Base-by-base conservation (phyloP, 1,140 invertebrate species). In the Bombus ignitus region DNA sequence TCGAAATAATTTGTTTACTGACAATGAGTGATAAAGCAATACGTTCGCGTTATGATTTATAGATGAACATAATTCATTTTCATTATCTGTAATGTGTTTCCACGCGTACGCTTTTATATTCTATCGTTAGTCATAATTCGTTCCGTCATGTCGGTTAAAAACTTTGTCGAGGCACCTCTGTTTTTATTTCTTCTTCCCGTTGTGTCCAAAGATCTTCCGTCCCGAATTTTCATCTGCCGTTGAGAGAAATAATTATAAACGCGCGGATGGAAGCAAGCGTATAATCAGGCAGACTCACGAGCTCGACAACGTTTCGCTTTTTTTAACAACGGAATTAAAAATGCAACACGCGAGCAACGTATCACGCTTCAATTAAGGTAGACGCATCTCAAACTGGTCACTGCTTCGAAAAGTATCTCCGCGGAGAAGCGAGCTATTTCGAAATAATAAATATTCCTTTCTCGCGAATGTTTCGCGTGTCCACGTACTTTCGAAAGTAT, bases 331-430 rank as follows among this genome's bases (percentile, higher is more conserved):
- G 47, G 47, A 42, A 83, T 83, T 83, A 83, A 83, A 83, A 77
- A 83, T 78, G 82, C 65, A 83, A 71, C 76, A 70, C 72, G 42
- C 81, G 35, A 59, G 59, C 72, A 66, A 76, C 81, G 81, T 76
- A 83, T 76, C 81, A 83, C 74, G 81, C 72, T 76, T 83, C 81
- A 66, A 76, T 83, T 83, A 83, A 66, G 72, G 72, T 28, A 44
- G 57, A 66, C n/a, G 81, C 59, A 28, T 83, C 47, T 70, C 44
- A 78, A 83, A 83, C n/a, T 57, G 57, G 35, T 53, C 72, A 10
- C 39, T 35, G 72, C 25, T 37, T 44, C 57, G 81, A 75, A 37
- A 75, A 44, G 42, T 32, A 62, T 37, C 28, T 15, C 42, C 3
- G 22, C 32, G 35, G 53, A 18, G 57, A 5, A 2, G 2, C 81